Evolutionary conservation across 2,797 vertebrate genomes (phyloP).

Genomic region (Ara ararauna): DNA sequence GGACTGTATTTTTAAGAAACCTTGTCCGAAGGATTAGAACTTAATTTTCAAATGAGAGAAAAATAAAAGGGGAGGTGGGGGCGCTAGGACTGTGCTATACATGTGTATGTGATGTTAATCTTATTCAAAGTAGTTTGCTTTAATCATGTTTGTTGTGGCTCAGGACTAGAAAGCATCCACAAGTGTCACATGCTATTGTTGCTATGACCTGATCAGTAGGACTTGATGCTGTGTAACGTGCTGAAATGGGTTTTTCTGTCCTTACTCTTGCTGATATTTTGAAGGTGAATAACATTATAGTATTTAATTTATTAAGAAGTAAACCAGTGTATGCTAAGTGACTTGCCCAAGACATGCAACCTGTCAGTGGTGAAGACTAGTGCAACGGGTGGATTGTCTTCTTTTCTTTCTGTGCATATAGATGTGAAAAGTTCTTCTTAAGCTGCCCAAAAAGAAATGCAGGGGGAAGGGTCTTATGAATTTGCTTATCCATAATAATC

Average conservation of each 20-base stretch:
- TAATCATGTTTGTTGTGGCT: not conserved
- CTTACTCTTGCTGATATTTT: not conserved
- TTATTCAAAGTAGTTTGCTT: not conserved
- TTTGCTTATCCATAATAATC: not conserved
- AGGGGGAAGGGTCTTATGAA: not conserved
- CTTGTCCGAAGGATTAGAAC: not conserved
- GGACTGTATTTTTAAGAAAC: not conserved
- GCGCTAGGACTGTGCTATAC: not conserved
- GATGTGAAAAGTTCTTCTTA: not conserved
- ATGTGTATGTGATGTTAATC: not conserved
- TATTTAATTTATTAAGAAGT: not conserved
- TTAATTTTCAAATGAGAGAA: not conserved
- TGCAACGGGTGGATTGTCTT: not conserved
- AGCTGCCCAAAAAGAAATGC: not conserved
- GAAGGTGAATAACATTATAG: not conserved
- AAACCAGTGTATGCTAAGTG: not conserved
- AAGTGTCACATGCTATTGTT: not conserved
- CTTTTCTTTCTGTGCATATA: not conserved
- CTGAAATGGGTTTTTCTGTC: not conserved
- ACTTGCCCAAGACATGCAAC: not conserved
- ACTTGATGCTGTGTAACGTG: not conserved
- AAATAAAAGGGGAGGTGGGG: fast-evolving
- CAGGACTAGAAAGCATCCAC: not conserved
- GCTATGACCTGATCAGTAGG: not conserved
- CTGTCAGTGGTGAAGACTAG: not conserved